Percentiles rank a stretch among this genome's conserved stretches.
phyloP scores from a whole-genome alignment of 1,140 invertebrate genomes.

The Drosophila obscura region DNA sequence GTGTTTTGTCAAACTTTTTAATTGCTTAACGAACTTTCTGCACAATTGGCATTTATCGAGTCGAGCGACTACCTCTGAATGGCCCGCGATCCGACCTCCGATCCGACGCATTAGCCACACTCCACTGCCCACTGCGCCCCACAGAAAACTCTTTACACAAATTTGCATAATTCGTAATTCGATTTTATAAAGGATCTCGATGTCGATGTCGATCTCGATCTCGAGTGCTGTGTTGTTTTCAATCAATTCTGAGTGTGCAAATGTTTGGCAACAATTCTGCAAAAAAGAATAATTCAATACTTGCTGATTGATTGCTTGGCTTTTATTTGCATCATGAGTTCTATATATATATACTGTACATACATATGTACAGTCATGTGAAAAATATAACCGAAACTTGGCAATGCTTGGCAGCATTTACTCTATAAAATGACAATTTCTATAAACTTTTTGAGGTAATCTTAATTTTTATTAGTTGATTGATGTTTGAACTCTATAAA shows the following conservation, averaged over 20 bases:
- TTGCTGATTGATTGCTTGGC: too few relatives aligned
- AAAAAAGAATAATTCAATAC: too few relatives aligned
- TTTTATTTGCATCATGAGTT: too few relatives aligned
- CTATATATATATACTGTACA: too few relatives aligned
- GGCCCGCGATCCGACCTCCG: neutral
- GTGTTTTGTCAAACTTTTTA: constrained; percentile 75
- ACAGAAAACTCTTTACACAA: too few relatives aligned
- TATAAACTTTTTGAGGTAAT: too few relatives aligned
- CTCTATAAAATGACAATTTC: too few relatives aligned
- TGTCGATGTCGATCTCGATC: neutral
- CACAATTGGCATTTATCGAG: constrained; percentile 56
- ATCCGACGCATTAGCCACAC: constrained; percentile 34
- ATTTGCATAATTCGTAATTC: constrained; percentile 18
- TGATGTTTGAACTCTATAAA: too few relatives aligned
- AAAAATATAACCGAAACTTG: too few relatives aligned
- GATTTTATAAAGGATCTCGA: constrained; percentile 4
- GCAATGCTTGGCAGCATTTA: too few relatives aligned
- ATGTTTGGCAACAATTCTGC: constrained; percentile 14
- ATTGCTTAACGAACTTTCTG: constrained; percentile 72
- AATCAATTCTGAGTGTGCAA: constrained; percentile 11
- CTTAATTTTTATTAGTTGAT: too few relatives aligned
- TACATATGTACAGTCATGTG: too few relatives aligned
- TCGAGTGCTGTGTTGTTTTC: neutral
- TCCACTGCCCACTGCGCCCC: constrained; percentile 7
- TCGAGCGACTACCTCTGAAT: constrained; percentile 39